Evolutionary conservation across 2,888 invertebrate genomes (phyloP).

Genomic region (Chloroclysta siterata): DNA sequence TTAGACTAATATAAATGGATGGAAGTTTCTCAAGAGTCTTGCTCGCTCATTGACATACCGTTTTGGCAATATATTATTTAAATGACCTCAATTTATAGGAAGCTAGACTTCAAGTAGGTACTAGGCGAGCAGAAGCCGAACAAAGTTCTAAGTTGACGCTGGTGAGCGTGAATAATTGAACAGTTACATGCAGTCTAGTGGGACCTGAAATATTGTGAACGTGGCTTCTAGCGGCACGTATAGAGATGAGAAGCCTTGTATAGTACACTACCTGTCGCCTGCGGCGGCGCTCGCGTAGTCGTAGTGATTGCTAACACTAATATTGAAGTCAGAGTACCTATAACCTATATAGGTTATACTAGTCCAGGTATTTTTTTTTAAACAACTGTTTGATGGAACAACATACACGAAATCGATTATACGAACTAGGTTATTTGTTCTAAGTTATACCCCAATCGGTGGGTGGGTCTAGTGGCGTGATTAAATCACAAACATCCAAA

Average conservation of each 20-base stretch:
- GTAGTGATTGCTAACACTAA: no score
- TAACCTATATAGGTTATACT: no score
- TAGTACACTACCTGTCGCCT: slow-evolving; percentile 14
- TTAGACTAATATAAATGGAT: slow-evolving; percentile 1
- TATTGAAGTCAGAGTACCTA: no score
- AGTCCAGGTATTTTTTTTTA: no score
- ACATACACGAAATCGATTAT: no score
- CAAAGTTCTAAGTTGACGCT: slow-evolving; percentile 45
- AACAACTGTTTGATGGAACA: no score
- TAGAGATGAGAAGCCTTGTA: slow-evolving; percentile 45
- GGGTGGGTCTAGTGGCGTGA: no score
- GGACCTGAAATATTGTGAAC: slow-evolving; percentile 56
- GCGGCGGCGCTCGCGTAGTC: no score
- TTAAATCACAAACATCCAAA: no score
- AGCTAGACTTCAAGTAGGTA: slow-evolving; percentile 39
- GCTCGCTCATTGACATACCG: background rate
- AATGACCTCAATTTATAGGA: slow-evolving; percentile 49
- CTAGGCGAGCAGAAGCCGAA: slow-evolving; percentile 45
- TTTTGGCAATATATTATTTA: slow-evolving; percentile 46
- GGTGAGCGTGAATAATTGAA: slow-evolving; percentile 37
- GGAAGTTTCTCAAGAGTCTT: background rate
- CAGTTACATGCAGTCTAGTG: slow-evolving; percentile 40
- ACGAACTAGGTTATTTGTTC: no score
- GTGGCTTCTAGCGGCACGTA: slow-evolving; percentile 42
- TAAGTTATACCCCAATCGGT: no score